Evolutionary conservation across 2,797 vertebrate species (phyloP), one percentile per base, ranked within the genome.

Genomic region (Otolemur crassicaudatus): DNA sequence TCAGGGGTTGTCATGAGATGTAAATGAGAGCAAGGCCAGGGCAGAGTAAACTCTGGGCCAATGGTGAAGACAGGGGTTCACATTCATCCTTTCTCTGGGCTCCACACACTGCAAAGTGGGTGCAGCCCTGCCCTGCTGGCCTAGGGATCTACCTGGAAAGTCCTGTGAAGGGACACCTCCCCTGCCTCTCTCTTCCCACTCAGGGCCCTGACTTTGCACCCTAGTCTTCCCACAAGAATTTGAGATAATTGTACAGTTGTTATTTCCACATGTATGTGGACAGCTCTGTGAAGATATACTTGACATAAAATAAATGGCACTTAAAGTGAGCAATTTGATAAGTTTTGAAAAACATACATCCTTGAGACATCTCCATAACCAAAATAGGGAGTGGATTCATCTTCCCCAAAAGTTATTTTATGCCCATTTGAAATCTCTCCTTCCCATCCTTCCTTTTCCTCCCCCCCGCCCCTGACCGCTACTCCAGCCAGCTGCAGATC

Each of bases 281-380:
- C 46, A 76, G 37, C 4, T 95, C 87, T 58, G 65, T 37, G 3
- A n/a, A 84, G 3, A 8, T 61, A 27, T 63, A 12, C 37, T 85
- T 58, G 40, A 34, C 58, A 81, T n/a, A 69, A 72, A 83, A 90
- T 84, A 65, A 40, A 46, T 58, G 65, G 2, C 40, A 72, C 3
- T 82, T 90, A 70, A 97, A 95, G 65, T 37, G 89, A 63, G 58
- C 5, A 34, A 25, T 67, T 65, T 90, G 11, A 34, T 91, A 87
- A 40, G 5, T 53, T 90, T 88, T 91, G 80, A 58, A 63, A 87
- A 79, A 90, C 69, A 16, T 31, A n/a, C 7, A 49, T 49, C 65
- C 29, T 87, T 60, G 43, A 72, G 84, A 75, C 9, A 61, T 69
- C 8, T 37, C 23, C 49, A 29, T 16, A 76, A 40, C 82, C 81